These are phyloP conservation scores for Brachyalestes nurse DNA, from an alignment of 2,797 vertebrate genomes.

Conservation along the genomic window DNA sequence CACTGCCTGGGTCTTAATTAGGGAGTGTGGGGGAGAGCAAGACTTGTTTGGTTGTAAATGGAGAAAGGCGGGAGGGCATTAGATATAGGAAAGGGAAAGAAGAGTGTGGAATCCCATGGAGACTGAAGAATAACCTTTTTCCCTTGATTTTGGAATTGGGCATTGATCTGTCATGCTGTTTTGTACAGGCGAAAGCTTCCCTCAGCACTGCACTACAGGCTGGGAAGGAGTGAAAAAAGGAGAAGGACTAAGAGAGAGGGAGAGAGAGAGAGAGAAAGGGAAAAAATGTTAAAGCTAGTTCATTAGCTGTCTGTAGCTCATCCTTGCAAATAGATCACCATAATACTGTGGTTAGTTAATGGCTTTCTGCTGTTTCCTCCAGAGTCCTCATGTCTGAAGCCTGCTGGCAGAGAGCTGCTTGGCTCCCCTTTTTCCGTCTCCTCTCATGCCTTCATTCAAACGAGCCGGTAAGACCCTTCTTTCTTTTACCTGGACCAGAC, in stretches of 20 bases:
- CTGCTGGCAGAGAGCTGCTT: constrained; percentile 85
- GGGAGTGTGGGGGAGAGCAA: constrained; percentile 68
- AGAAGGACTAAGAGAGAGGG: constrained; percentile 46
- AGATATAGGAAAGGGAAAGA: constrained; percentile 67
- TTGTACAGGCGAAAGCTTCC: constrained; percentile 89
- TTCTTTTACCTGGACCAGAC: constrained; percentile 81
- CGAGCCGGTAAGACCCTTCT: constrained; percentile 72
- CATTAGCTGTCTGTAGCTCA: constrained; percentile 93
- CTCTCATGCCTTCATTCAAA: constrained; percentile 59
- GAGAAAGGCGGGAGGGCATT: constrained; percentile 70
- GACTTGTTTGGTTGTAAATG: constrained; percentile 77
- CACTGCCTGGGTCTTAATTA: constrained; percentile 79
- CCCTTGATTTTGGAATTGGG: constrained; percentile 91
- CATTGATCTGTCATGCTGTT: constrained; percentile 97
- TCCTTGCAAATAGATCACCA: constrained; percentile 94
- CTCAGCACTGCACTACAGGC: constrained; percentile 86
- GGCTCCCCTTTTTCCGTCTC: constrained; percentile 53
- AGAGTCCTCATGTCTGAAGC: constrained; percentile 93
- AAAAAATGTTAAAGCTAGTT: constrained; percentile 89
- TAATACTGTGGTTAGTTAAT: constrained; percentile 99
- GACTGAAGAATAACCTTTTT: constrained; percentile 91
- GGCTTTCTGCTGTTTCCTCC: constrained; percentile 98
- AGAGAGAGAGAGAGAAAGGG: constrained; percentile 51
- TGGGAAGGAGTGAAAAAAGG: constrained; percentile 62
- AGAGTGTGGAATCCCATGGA: constrained; percentile 85